Conservation (phyloP, 1,140 invertebrate genomes). For the Drosophila bocki region DNA sequence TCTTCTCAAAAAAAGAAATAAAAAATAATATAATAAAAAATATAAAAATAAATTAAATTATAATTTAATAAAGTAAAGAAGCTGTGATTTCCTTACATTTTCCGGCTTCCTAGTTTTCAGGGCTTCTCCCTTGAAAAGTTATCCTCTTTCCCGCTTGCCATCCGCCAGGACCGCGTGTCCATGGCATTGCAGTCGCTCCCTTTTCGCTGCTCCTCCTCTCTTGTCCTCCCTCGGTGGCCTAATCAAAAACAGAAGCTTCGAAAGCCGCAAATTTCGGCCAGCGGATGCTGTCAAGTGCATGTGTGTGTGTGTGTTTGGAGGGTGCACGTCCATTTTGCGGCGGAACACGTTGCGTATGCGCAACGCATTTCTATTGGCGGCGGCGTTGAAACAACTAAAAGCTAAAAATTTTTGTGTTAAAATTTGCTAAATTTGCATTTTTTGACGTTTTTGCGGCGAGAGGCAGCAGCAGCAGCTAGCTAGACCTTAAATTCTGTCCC, state of each 20-base stretch:
- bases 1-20: background rate
- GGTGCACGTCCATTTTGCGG: constrained; percentile 53
- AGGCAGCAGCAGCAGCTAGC: constrained; percentile 16
- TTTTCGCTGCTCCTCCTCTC: constrained; percentile 9
- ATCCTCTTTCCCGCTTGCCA: background rate
- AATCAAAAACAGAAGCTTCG: constrained; percentile 78
- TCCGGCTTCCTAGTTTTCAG: background rate
- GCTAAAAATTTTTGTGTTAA: constrained; percentile 72
- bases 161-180: background rate
- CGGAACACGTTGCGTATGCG: constrained; percentile 75
- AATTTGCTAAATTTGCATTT: constrained; percentile 83
- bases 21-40: background rate
- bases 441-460: constrained; percentile 63
- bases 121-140: background rate
- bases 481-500: constrained; percentile 17
- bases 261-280: constrained; percentile 72
- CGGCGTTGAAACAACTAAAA: constrained; percentile 73
- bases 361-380: constrained; percentile 62
- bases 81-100: background rate
- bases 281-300: constrained; percentile 30
- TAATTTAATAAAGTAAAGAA: background rate
- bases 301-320: background rate
- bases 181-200: background rate
- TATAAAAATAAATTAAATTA: background rate
- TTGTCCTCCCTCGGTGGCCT: constrained; percentile 41